These are phyloP conservation scores for Mohoua ochrocephala DNA, from an alignment of 2,113 vertebrate genomes.

Conservation along the genomic window DNA sequence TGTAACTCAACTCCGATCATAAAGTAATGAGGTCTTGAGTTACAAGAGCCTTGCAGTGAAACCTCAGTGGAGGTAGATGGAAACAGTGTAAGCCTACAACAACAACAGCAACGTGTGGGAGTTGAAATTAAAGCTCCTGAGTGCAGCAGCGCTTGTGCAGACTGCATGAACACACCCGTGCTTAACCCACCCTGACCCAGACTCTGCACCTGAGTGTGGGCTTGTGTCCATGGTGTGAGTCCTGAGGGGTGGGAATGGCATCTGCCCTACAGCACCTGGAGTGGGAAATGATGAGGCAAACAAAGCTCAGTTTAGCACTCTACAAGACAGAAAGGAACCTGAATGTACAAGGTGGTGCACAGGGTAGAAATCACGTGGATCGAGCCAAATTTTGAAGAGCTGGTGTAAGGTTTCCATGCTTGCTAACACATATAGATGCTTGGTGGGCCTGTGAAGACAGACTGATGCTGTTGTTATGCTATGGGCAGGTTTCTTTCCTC, in stretches of 20 bases:
- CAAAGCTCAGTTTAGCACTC: not conserved
- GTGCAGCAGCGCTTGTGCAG: not conserved
- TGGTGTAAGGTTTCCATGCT: not conserved
- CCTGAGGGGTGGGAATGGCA: not conserved
- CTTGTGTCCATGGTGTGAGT: not conserved
- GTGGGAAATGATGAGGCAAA: not conserved
- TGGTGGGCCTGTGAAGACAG: not conserved
- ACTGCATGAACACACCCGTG: not conserved
- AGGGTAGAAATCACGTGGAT: not conserved
- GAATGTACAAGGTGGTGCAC: not conserved
- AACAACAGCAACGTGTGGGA: not conserved
- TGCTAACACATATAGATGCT: not conserved
- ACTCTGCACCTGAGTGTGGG: accelerated
- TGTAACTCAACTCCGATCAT: too few species aligned
- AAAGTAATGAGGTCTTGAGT: not conserved
- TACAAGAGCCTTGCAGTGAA: not conserved
- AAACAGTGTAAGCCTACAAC: not conserved
- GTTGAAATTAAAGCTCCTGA: not conserved
- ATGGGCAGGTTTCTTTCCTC: not conserved
- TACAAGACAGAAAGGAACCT: not conserved
- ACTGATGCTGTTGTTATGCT: not conserved
- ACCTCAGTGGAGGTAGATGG: not conserved
- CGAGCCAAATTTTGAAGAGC: not conserved
- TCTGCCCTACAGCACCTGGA: not conserved
- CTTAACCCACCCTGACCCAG: not conserved